Evolutionary conservation across 2,888 invertebrate species (phyloP), one percentile per base, ranked within the genome.

Genomic region (Chloroclystis v-ata): DNA sequence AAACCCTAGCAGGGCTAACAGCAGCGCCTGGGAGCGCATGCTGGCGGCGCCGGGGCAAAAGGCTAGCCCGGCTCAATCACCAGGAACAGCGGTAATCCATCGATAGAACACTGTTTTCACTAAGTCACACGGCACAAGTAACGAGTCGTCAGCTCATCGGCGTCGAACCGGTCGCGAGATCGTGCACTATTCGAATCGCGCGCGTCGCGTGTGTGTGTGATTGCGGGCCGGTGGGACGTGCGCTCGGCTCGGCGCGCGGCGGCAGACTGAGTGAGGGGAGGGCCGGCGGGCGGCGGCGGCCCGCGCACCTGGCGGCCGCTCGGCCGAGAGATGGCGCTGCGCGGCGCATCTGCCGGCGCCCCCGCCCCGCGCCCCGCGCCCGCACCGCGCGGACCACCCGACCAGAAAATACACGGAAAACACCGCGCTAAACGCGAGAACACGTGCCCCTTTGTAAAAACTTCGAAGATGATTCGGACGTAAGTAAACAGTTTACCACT

Each of bases 1-100:
- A 80, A 87, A 84, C 86, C 86, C 87, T 84, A 86, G 78, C 78
- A 87, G 87, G 87, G 87, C 87, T 74, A 87, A 63, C 73, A 87
- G 80, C 85, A 87, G 79, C 82, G 86, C 81, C 70, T 82, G 80
- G 84, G 81, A 84, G 87, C 87, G 86, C 87, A 87, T 87, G 72
- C 72, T 85, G 86, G 80, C 85, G 83, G 86, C 84, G 86, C 86
- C 85, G 80, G 87, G 75, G 82, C 83, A 85, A 82, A 69, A 75
- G 78, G 72, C 72, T 62, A 67, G 69, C 78, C 75, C 75, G 75
- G 37, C 75, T 72, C 78, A 80, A 78, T 85, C 85, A 85, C 76
- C 81, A 69, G 67, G 65, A 76, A 76, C 78, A 72, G 75, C 78
- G 81, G 85, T 79, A 85, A 87, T 87, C 87, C 87, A 87, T 86